Evolutionary conservation across 2,113 vertebrate genomes (phyloP).

Genomic region (Ciconia stormi): DNA sequence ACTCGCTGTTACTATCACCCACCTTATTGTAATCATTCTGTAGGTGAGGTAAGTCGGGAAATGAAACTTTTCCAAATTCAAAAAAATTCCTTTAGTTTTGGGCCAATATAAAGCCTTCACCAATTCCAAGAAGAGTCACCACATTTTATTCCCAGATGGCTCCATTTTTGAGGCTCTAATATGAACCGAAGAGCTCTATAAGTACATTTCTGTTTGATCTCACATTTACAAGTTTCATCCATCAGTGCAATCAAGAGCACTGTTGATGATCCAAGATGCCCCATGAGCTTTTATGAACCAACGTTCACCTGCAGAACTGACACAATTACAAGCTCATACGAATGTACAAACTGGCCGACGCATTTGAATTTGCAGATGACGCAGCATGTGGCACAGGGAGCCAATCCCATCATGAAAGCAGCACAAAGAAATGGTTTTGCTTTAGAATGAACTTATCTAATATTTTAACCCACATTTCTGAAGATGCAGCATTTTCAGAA

Average conservation of each 20-base stretch:
- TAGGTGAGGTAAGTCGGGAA: not conserved
- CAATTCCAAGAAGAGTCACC: not conserved
- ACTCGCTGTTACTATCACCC: not conserved
- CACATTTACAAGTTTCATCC: not conserved
- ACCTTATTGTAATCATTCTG: conserved; percentile 10
- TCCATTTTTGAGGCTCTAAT: not conserved
- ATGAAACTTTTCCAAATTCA: not conserved
- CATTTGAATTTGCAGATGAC: conserved; percentile 10
- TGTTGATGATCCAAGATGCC: not conserved
- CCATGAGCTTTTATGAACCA: not conserved
- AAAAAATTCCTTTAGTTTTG: not conserved
- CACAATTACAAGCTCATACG: conserved; percentile 8
- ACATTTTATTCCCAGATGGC: not conserved
- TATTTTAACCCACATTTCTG: conserved; percentile 22
- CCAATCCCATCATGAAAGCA: conserved; percentile 35
- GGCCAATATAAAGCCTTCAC: not conserved
- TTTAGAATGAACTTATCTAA: conserved; percentile 7
- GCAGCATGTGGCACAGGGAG: conserved; percentile 13
- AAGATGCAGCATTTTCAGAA: conserved; percentile 66
- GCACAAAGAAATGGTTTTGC: conserved; percentile 41
- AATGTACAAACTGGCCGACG: not conserved
- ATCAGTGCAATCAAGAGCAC: not conserved
- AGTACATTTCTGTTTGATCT: not conserved
- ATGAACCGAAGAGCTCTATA: not conserved
- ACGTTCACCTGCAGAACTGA: conserved; percentile 35